These are phyloP conservation scores for Lasioglossum leucozonium DNA, from an alignment of 2,888 invertebrate genomes.

Conservation along the genomic window DNA sequence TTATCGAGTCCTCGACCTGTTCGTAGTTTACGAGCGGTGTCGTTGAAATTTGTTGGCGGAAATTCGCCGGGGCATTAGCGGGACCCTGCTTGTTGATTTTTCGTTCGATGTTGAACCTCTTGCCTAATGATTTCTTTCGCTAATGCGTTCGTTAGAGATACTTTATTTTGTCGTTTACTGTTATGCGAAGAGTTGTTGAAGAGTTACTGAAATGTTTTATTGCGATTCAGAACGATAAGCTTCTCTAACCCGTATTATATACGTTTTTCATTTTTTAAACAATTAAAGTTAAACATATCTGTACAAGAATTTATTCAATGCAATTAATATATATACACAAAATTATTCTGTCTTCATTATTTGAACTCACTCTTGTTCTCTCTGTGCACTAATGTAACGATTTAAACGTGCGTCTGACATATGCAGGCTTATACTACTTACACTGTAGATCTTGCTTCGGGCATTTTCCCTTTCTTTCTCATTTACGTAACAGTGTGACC, in stretches of 20 bases:
- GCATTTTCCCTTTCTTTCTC: neutral
- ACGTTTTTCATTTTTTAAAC: neutral
- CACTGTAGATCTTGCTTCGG: neutral
- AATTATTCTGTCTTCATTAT: neutral
- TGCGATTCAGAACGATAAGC: neutral
- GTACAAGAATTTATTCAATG: neutral
- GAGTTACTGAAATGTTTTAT: neutral
- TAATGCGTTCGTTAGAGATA: neutral
- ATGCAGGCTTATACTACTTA: neutral
- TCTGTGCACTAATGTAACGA: neutral
- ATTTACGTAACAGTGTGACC: neutral
- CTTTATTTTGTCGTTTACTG: neutral
- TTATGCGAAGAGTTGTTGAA: too few relatives aligned
- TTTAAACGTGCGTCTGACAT: neutral
- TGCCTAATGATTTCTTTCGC: neutral
- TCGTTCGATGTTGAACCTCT: neutral
- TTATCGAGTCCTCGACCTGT: neutral
- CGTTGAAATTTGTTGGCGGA: slow-evolving; percentile 6
- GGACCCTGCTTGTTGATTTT: neutral
- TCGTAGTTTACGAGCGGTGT: neutral
- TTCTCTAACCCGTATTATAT: neutral
- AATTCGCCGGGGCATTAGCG: neutral
- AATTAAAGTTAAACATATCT: neutral
- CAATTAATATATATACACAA: neutral
- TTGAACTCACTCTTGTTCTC: neutral